phyloP scores from a whole-genome alignment of 1,140 invertebrate genomes.

The Lepidurus packardi region DNA sequence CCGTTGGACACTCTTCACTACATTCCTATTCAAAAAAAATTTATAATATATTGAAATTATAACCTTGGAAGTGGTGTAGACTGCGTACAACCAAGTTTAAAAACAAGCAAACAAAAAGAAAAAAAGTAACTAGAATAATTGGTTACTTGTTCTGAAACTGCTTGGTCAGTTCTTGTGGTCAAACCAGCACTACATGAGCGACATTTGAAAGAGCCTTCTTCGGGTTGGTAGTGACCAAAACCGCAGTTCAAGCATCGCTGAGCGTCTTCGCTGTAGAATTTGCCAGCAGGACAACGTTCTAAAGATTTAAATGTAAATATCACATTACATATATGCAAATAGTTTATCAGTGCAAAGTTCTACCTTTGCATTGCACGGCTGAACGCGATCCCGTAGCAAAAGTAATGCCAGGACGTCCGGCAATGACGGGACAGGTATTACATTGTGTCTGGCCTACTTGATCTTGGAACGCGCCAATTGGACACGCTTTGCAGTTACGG shows the following conservation, averaged over 20 bases:
- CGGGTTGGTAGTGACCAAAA: conserved; percentile 87
- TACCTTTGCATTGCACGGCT: conserved; percentile 81
- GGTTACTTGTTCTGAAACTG: conserved; percentile 57
- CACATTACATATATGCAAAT: background rate
- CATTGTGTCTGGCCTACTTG: conserved; percentile 84
- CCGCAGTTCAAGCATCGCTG: conserved; percentile 84
- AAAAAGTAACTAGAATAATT: conserved; percentile 41
- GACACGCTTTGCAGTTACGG: conserved; percentile 74
- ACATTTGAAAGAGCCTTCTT: conserved; percentile 85
- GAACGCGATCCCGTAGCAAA: conserved; percentile 75
- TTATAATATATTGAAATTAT: conserved; percentile 17
- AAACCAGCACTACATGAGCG: conserved; percentile 83
- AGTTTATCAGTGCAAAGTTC: conserved; percentile 8
- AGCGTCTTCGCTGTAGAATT: conserved; percentile 79
- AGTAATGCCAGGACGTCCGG: conserved; percentile 78
- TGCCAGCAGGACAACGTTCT: conserved; percentile 84
- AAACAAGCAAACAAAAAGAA: background rate
- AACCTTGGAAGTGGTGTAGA: background rate
- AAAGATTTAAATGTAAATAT: conserved; percentile 38
- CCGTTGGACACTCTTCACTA: conserved; percentile 80
- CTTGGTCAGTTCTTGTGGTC: conserved; percentile 85
- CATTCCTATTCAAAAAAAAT: conserved; percentile 56
- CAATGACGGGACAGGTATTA: conserved; percentile 77
- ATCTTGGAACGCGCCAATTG: conserved; percentile 87
- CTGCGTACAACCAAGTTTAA: background rate